Evolutionary conservation across 2,888 invertebrate species (phyloP).

Genomic region (Tortrix viridana): DNA sequence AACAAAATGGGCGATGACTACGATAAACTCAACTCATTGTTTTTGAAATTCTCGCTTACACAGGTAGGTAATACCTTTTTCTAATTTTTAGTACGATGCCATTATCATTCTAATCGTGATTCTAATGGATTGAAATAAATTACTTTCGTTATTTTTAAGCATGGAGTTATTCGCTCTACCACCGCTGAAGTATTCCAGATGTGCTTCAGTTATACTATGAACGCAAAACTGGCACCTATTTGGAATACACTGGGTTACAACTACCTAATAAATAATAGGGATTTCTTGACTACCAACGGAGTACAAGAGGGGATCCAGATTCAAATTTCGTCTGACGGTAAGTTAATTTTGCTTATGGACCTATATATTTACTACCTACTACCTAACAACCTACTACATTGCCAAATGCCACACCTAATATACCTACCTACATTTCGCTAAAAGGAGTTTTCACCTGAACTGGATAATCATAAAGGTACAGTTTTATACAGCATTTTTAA

Average conservation of each 20-base stretch:
- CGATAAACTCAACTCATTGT: constrained; percentile 66
- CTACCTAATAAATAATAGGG: constrained; percentile 71
- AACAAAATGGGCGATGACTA: constrained; percentile 67
- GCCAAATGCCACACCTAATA: no score
- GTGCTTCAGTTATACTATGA: constrained; percentile 74
- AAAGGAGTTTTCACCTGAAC: no score
- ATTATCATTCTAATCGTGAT: no score
- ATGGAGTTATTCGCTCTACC: constrained; percentile 57
- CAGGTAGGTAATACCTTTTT: constrained; percentile 61
- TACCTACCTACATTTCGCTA: no score
- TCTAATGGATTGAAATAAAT: no score
- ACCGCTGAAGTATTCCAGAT: constrained; percentile 62
- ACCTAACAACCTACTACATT: no score
- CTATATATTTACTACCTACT: no score
- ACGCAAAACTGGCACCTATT: constrained; percentile 69
- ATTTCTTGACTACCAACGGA: constrained; percentile 61
- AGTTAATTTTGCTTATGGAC: constrained; percentile 23
- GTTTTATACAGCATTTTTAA: no score
- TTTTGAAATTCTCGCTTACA: constrained; percentile 65
- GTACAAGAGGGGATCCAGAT: constrained; percentile 67
- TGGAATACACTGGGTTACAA: constrained; percentile 68
- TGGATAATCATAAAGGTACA: no score
- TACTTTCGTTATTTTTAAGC: constrained; percentile 50
- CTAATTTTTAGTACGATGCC: neutral
- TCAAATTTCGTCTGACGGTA: constrained; percentile 56